Evolutionary conservation across 2,888 invertebrate species (phyloP), one percentile per base, ranked within the genome.

Genomic region (Antheraea yamamai): DNA sequence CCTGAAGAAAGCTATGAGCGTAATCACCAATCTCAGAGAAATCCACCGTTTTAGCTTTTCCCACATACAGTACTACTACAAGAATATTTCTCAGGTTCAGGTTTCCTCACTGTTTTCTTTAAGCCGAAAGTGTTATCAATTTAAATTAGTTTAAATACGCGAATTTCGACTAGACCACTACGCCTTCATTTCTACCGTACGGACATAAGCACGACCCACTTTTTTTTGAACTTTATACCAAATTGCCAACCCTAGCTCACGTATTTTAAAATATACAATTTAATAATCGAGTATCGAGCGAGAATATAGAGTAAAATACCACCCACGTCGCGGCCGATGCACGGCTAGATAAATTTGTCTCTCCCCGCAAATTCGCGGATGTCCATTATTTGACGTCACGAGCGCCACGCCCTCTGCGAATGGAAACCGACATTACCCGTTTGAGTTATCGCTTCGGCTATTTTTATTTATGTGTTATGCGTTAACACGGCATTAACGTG

Each of bases 311-410:
- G 74, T 71, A 75, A 30, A 47, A 58, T 12, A 79, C 89, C 90
- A 86, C 89, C 88, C 89, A 88, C 85, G 85, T 80, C 77, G 82
- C 70, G 61, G 73, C 7, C 82, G 90, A 90, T 90, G 84, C 90
- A 89, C 89, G 90, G 82, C 76, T 80, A 80, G 90, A 90, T 90
- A 89, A 88, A 87, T 89, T 84, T 82, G 84, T 85, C 82, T 82
- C 82, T 79, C 82, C 26, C 82, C 80, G 84, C 83, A 84, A 85
- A 83, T 87, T 82, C 86, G 85, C 88, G 81, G 81, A 79, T 82
- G 83, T 83, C 85, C 85, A 87, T 87, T 88, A 85, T 85, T 85
- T 87, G 85, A 86, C 87, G 87, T 87, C 88, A 88, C 86, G 85
- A 77, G 64, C 76, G 72, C 74, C 78, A 81, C 83, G 84, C 86